Percentiles rank a stretch among this genome's conserved stretches.
Conservation (phyloP, 1,140 invertebrate genomes). For the Drosophila bifasciata region DNA sequence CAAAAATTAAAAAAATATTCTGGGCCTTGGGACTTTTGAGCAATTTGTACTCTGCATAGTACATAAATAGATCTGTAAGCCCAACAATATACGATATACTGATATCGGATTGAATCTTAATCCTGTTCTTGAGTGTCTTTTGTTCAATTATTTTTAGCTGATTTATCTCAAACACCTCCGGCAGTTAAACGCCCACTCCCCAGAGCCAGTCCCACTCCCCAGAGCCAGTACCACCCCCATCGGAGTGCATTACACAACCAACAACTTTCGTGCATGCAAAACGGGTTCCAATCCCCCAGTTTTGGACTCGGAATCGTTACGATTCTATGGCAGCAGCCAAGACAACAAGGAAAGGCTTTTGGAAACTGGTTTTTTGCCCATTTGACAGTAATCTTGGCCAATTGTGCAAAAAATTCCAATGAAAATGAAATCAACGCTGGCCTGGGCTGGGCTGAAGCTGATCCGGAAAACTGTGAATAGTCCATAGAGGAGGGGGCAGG, state of each 20-base stretch:
- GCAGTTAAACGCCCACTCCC: constrained; percentile 53
- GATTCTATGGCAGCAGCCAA: constrained; percentile 66
- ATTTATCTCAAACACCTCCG: constrained; percentile 75
- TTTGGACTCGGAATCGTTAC: constrained; percentile 32
- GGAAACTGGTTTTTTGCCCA: constrained; percentile 60
- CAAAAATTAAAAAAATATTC: constrained; percentile 26
- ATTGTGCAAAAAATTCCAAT: constrained; percentile 80
- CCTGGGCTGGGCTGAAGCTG: not conserved
- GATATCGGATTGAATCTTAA: constrained; percentile 10
- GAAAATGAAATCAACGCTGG: constrained; percentile 63
- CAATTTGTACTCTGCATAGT: constrained; percentile 63
- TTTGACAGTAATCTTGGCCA: constrained; percentile 54
- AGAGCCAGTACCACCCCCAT: not conserved
- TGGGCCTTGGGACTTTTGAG: constrained; percentile 64
- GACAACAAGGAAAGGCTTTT: constrained; percentile 71
- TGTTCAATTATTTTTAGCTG: constrained; percentile 63
- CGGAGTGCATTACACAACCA: constrained; percentile 61
- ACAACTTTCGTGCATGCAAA: constrained; percentile 56
- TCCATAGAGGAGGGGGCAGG: constrained; percentile 21
- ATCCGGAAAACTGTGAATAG: constrained; percentile 40
- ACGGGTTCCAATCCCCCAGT: constrained; percentile 47
- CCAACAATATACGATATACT: constrained; percentile 53
- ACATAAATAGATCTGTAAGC: constrained; percentile 42
- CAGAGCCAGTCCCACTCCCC: not conserved
- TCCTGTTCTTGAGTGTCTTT: constrained; percentile 43